A percentile compares a stretch with the other conserved stretches of the same genome.
phyloP scores from a whole-genome alignment of 2,797 vertebrate genomes.

The Diglossa cyanea region DNA sequence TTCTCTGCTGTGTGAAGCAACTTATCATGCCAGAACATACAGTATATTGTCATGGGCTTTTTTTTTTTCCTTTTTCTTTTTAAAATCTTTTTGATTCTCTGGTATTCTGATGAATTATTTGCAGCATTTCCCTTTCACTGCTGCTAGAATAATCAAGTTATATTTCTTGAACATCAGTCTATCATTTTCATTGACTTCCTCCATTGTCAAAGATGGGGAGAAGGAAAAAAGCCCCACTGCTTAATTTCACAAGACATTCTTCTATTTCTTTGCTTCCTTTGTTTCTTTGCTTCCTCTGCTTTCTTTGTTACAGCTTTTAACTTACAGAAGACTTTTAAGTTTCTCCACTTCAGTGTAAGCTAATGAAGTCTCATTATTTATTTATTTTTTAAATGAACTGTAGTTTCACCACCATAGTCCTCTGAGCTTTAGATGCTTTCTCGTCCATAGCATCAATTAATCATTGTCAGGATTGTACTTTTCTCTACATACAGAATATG shows the following conservation, averaged over 20 bases:
- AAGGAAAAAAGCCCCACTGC: neutral
- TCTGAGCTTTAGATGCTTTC: slow-evolving; percentile 40
- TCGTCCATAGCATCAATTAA: neutral
- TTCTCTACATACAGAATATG: neutral
- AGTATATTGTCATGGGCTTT: slow-evolving; percentile 69
- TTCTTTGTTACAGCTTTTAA: slow-evolving; percentile 65
- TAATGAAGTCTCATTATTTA: slow-evolving; percentile 64
- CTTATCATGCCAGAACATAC: slow-evolving; percentile 65
- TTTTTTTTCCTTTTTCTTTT: neutral
- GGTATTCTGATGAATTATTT: slow-evolving; percentile 72
- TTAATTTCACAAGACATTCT: slow-evolving; percentile 62
- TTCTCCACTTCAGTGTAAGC: slow-evolving; percentile 47
- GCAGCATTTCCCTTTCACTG: slow-evolving; percentile 60
- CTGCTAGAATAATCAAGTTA: slow-evolving; percentile 69
- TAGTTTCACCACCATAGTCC: slow-evolving; percentile 28
- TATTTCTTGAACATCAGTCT: slow-evolving; percentile 62
- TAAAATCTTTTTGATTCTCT: slow-evolving; percentile 45
- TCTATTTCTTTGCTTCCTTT: slow-evolving; percentile 50
- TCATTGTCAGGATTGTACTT: neutral
- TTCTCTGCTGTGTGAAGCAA: slow-evolving; percentile 60
- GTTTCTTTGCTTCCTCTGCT: slow-evolving; percentile 48
- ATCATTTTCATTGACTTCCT: slow-evolving; percentile 60
- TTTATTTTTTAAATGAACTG: slow-evolving; percentile 59
- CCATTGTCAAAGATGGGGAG: slow-evolving; percentile 21
- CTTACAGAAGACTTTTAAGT: slow-evolving; percentile 54